Conservation (phyloP, 2,797 vertebrate genomes). For the Peromyscus nudipes region DNA sequence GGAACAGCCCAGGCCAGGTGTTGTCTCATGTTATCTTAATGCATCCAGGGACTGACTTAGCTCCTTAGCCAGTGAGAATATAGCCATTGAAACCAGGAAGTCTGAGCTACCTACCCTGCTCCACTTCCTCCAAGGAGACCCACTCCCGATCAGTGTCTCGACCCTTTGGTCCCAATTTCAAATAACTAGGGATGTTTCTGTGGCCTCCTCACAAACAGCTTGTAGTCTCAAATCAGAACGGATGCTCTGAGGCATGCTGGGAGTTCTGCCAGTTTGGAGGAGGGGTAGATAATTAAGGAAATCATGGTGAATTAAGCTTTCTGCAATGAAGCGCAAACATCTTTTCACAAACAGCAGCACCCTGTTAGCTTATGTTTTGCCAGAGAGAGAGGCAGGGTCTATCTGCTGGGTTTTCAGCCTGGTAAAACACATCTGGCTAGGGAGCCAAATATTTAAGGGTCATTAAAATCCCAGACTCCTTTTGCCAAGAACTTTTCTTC, state of each 20-base stretch:
- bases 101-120: background rate
- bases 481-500: constrained; percentile 79
- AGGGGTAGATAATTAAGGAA: constrained; percentile 72
- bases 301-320: constrained; percentile 77
- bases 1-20: rapidly evolving
- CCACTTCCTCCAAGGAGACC: background rate
- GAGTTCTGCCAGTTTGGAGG: constrained; percentile 63
- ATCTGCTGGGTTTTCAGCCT: constrained; percentile 68
- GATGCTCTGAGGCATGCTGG: constrained; percentile 32
- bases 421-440: constrained; percentile 81
- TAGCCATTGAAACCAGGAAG: background rate
- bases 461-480: constrained; percentile 80
- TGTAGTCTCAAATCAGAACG: constrained; percentile 15
- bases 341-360: constrained; percentile 75
- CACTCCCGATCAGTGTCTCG: background rate
- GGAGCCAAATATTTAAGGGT: constrained; percentile 80
- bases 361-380: constrained; percentile 77
- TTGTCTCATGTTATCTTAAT: background rate
- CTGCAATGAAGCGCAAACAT: constrained; percentile 79
- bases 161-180: constrained; percentile 71
- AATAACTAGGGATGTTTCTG: constrained; percentile 59
- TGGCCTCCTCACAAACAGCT: constrained; percentile 14
- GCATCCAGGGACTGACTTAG: background rate
- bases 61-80: rapidly evolving
- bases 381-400: constrained; percentile 75